Base-by-base conservation (phyloP, 2,888 invertebrate species). In the Tipula vernalis region DNA sequence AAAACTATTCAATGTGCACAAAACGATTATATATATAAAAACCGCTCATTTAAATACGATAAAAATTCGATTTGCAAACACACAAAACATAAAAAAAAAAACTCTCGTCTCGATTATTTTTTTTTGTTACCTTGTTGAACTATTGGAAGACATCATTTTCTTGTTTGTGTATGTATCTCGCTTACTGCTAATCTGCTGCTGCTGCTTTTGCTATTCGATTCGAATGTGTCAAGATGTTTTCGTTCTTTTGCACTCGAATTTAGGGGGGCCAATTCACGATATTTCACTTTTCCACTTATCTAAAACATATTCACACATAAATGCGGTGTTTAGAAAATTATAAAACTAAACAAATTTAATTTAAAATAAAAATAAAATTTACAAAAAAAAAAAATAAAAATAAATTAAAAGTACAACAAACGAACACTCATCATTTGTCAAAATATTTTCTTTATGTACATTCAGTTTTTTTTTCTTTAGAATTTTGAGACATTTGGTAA, bases 111-210 rank as follows among this genome's bases (percentile, higher is more conserved):
- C 3, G 4, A 39, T 39, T 39, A 6, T 6, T 39, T 39, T 39
- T 39, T 6, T 39, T 39, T n/a, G n/a, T 39, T 85, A 85, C 85
- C 85, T 85, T 85, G 85, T 85, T 8, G 85, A 85, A 44, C 85
- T 85, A 44, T 85, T 85, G 85, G 85, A 85, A 85, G 85, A 44
- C 44, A 44, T 44, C 42, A 42, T 85, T 85, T 85, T 39, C 10
- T 13, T 83, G 13, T 71, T 28, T 6, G 71, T 84, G 41, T 71
- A 28, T 71, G 71, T 71, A 4, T 8, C 10, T 71, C 10, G 28
- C 71, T 6, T 71, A 13, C 47, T 28, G 28, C 51, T 15, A 57
- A n/a, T 6, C 15, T 5, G 51, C n/a, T 57, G 51, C 39, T 39
- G 39, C 51, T 51, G 15, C 5, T 15, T 15, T 5, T 15, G n/a